Conservation (phyloP, 2,888 invertebrate genomes). For the Drosophila macrospina region DNA sequence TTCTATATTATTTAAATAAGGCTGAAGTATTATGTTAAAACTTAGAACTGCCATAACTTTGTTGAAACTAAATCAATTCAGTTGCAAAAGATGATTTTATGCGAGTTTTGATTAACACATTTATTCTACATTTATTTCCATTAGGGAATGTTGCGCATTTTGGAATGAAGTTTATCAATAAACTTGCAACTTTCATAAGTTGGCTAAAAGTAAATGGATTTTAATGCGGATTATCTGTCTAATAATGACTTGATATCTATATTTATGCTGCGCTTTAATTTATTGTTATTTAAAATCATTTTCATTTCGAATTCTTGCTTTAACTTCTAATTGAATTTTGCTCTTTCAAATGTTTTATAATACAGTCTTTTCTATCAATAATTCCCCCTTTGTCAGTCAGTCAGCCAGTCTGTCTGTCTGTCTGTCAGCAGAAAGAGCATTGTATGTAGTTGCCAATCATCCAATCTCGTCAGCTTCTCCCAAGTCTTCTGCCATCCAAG, state of each 20-base stretch:
- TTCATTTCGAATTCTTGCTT: neutral
- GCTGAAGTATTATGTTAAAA: no score
- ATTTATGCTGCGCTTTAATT: no score
- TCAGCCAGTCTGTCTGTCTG: neutral
- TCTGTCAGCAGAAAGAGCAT: neutral
- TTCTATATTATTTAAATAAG: no score
- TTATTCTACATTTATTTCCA: neutral
- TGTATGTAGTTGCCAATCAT: no score
- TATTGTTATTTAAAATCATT: no score
- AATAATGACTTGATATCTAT: no score
- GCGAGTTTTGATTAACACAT: neutral
- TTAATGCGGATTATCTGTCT: no score
- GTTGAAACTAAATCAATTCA: neutral
- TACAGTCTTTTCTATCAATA: neutral
- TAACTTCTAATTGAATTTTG: neutral
- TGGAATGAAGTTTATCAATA: no score
- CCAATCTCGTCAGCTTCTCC: neutral
- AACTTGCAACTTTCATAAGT: neutral
- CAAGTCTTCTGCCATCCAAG: neutral
- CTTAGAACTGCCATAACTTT: neutral
- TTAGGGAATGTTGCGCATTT: no score
- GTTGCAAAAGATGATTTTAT: fast-evolving
- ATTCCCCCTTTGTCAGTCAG: no score
- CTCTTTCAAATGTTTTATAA: no score
- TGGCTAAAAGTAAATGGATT: neutral